Evolutionary conservation across 2,113 vertebrate genomes (phyloP), one percentile per base, ranked within the genome.

Genomic region (Cromileptes altivelis): DNA sequence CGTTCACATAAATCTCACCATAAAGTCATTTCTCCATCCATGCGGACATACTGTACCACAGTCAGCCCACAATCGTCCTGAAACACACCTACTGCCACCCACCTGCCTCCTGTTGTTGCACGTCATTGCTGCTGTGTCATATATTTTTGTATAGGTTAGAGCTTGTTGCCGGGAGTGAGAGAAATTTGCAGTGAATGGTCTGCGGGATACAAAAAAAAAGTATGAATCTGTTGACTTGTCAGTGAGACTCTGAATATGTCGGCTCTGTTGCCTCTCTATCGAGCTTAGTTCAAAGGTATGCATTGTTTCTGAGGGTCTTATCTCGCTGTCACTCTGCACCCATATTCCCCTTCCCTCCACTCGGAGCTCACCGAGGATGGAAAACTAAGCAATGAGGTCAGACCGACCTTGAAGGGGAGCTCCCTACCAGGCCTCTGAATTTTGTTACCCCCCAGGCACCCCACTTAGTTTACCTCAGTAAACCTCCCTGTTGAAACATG

Each of bases 381-480:
- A 93, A 70, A 94, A 92, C 92, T 90, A 91, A 93, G 89, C 91
- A 94, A 91, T 94, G 92, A 94, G 94, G 93, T 94, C 92, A 93
- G 81, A 87, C 77, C 87, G 94, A 94, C 95, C 94, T 96, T 95
- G 95, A 95, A 89, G 88, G 90, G 91, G 92, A 91, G 87, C 91
- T 92, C 92, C 89, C 90, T 91, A 73, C 81, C 86, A 87, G 86
- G 81, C 85, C 90, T 86, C 64, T 80, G 82, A 91, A 88, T 92
- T 84, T 62, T 84, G 68, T 94, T 74, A 85, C 89, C 92, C 90
- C 90, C 83, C 49, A 0, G 79, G 83, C 75, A 87, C 75, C 80
- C 81, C 81, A 70, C 86, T 75, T 91, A 85, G 88, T 91, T 92
- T 90, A 90, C 89, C 81, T 89, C 84, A 33, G 71, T 60, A 78